Base-by-base conservation (phyloP, 2,113 vertebrate genomes). In the Irena cyanogastra region DNA sequence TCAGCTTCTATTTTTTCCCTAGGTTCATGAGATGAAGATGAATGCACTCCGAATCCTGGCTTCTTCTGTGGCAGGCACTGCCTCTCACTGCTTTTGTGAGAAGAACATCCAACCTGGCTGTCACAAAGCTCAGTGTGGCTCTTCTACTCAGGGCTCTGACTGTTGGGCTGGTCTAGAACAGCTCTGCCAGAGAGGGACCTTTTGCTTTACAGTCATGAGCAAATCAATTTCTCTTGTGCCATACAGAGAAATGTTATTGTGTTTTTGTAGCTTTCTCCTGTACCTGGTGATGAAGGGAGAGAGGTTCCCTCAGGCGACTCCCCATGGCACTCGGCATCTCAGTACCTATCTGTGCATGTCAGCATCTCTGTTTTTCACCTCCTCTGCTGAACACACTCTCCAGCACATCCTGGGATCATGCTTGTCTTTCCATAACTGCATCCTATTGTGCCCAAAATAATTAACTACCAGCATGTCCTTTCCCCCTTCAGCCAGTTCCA, bases 401-500 rank as follows among this genome's bases (percentile, higher is more conserved):
- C 49, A 26, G 20, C 2, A 0, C 41, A 44, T 76, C 52, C 61
- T 75, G 72, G 49, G 37, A 64, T 57, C 3, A 1, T 1, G 3
- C 23, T 50, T 87, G 80, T 76, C 74, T 91, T 96, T 91, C 87
- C 53, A 19, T 49, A 84, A 49, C 57, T 64, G 41, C 18, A 78
- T 87, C 56, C 54, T 8, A 1, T 42, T 60, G 53, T 84, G 56
- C 65, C 74, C 87, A 37, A 92, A 87, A 89, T 95, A 74, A 91
- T 94, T 87, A 95, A 93, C 93, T 82, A 79, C 49, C 60, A 53
- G 61, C 8, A 10, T 82, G 69, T 65, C 83, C 81, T 89, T 95
- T 95, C 79, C 81, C 61, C 74, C 57, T 95, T 87, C 91, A 94
- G 61, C 65, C 72, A 82, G 80, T 96, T 94, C 77, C 84, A 79